Percentiles rank a stretch among this genome's conserved stretches.
These are phyloP conservation scores for Strigops habroptila DNA, from an alignment of 2,113 vertebrate species.

Conservation along the genomic window DNA sequence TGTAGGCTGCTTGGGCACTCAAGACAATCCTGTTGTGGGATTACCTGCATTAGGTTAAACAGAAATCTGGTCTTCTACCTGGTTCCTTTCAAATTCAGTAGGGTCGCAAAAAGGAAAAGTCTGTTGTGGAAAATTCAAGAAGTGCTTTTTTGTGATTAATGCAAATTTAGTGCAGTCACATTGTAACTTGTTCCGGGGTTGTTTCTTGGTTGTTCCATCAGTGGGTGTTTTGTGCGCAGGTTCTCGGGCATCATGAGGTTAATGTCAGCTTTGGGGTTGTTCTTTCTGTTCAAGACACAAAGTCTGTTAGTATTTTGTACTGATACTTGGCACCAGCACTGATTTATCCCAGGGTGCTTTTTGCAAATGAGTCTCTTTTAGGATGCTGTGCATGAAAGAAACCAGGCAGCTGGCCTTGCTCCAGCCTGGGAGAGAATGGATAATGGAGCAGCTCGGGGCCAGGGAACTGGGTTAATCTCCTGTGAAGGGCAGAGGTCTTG, in stretches of 20 bases:
- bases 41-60: neutral
- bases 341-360: neutral
- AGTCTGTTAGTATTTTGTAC: neutral
- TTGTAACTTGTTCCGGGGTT: accelerated
- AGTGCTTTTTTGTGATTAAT: neutral
- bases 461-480: neutral
- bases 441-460: neutral
- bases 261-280: neutral
- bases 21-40: neutral
- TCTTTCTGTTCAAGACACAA: neutral
- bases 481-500: neutral
- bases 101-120: neutral
- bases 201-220: neutral
- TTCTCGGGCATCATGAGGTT: neutral
- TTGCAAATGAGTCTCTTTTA: neutral
- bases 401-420: neutral
- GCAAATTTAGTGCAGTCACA: neutral
- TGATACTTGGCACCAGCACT: neutral
- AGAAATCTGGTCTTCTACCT: neutral
- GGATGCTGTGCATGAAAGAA: neutral
- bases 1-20: neutral
- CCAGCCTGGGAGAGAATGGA: neutral
- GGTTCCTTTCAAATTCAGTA: neutral
- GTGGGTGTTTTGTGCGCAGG: neutral
- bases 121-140: neutral